These are phyloP conservation scores for Tamandua tetradactyla DNA, from an alignment of 2,797 vertebrate species.

Conservation along the genomic window DNA sequence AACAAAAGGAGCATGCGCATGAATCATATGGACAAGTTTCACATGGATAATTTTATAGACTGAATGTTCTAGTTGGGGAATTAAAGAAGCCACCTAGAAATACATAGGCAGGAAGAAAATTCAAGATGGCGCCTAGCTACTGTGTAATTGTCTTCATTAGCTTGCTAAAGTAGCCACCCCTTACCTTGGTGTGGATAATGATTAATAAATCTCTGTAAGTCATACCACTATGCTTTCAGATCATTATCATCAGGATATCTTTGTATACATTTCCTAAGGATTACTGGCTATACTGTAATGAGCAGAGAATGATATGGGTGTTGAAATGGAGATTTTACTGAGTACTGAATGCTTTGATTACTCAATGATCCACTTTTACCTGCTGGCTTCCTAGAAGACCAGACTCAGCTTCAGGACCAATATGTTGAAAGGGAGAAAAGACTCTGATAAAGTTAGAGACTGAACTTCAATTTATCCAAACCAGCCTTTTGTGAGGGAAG, in stretches of 20 bases:
- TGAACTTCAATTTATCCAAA: neutral
- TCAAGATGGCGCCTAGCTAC: neutral
- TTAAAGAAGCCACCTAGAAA: neutral
- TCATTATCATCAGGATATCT: neutral
- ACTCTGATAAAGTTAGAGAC: neutral
- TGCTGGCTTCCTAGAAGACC: neutral
- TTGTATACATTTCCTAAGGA: neutral
- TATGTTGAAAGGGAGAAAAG: neutral
- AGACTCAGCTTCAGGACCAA: neutral
- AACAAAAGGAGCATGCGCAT: neutral
- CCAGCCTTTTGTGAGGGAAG: neutral
- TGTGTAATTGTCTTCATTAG: neutral
- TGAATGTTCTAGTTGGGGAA: neutral
- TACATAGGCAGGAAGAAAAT: neutral
- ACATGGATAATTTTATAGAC: neutral
- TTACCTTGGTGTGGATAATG: neutral
- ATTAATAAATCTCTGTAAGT: neutral
- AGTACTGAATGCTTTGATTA: neutral
- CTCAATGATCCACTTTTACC: neutral
- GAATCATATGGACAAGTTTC: neutral
- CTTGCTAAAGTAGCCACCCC: neutral
- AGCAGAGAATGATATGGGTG: neutral
- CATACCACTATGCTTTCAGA: neutral
- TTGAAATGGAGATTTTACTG: neutral
- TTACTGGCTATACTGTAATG: neutral